Percentiles rank a stretch among this genome's conserved stretches.
These are phyloP conservation scores for Siderastrea siderea DNA, from an alignment of 92 coral and sea anemone genomes.

Conservation along the genomic window DNA sequence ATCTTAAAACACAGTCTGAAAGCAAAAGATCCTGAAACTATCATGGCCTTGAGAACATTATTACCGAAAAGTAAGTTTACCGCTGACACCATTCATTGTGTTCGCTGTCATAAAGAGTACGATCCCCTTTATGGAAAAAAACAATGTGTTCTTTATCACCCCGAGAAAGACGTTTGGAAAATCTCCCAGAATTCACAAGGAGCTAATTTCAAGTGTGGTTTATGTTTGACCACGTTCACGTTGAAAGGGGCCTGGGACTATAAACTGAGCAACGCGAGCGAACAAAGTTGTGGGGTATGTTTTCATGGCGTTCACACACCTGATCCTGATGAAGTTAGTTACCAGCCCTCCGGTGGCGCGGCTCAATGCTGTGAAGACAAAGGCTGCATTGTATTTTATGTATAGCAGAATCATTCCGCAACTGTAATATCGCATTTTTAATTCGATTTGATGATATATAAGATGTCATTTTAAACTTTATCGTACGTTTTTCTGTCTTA, in stretches of 20 bases:
- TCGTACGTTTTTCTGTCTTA: no score
- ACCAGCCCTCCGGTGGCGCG: slow-evolving; percentile 72
- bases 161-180: slow-evolving; percentile 66
- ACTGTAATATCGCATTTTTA: background rate
- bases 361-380: slow-evolving; percentile 89
- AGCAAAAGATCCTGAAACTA: slow-evolving; percentile 58
- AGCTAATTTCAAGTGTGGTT: slow-evolving; percentile 71
- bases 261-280: slow-evolving; percentile 30
- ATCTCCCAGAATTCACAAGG: slow-evolving; percentile 62
- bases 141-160: slow-evolving; percentile 75
- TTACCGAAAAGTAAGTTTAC: slow-evolving; percentile 80
- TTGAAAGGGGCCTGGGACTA: slow-evolving; percentile 74
- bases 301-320: slow-evolving; percentile 84
- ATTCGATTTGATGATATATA: no score
- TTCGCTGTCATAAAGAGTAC: slow-evolving; percentile 92
- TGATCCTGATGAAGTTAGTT: slow-evolving; percentile 68
- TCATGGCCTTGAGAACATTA: slow-evolving; percentile 68
- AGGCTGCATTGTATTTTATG: slow-evolving; percentile 93
- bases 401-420: slow-evolving; percentile 16
- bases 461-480: no score
- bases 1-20: slow-evolving; percentile 70
- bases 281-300: slow-evolving; percentile 81
- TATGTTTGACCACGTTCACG: slow-evolving; percentile 71
- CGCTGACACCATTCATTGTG: slow-evolving; percentile 90
- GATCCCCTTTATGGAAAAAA: slow-evolving; percentile 72